These are phyloP conservation scores for Holcopasites calliopsidis DNA, from an alignment of 1,140 invertebrate genomes.

Conservation along the genomic window DNA sequence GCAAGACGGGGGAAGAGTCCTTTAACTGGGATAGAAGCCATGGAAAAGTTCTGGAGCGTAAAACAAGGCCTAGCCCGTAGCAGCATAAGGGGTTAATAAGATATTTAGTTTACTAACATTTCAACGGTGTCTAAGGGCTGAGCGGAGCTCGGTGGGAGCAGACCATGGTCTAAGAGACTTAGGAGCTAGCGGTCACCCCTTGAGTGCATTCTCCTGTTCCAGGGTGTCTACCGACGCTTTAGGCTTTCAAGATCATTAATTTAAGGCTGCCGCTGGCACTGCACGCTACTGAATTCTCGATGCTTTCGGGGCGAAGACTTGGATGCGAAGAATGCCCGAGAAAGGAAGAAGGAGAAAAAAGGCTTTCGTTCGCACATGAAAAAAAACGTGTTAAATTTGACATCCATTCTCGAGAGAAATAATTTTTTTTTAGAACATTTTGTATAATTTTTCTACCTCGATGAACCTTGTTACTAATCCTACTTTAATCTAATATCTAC, in stretches of 20 bases:
- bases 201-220: conserved; percentile 80
- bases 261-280: conserved; percentile 72
- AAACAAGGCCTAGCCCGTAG: conserved; percentile 58
- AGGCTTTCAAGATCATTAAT: conserved; percentile 80
- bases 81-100: conserved; percentile 77
- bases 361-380: too few relatives aligned
- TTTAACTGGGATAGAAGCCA: conserved; percentile 1
- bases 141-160: conserved; percentile 54
- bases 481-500: too few relatives aligned
- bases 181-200: conserved; percentile 77
- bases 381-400: too few relatives aligned
- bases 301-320: conserved; percentile 49
- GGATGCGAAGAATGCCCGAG: conserved; percentile 44
- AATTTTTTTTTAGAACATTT: too few relatives aligned
- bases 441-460: too few relatives aligned
- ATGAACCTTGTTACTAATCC: too few relatives aligned
- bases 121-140: conserved; percentile 68
- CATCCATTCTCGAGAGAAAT: too few relatives aligned
- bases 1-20: background rate
- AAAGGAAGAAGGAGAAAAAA: conserved; percentile 9
- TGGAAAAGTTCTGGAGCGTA: conserved; percentile 58
- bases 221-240: conserved; percentile 75
- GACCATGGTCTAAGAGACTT: conserved; percentile 77
- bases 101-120: conserved; percentile 79
- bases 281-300: conserved; percentile 60